Evolutionary conservation across 2,888 invertebrate genomes (phyloP).

Genomic region (Taphrorychus bicolor): DNA sequence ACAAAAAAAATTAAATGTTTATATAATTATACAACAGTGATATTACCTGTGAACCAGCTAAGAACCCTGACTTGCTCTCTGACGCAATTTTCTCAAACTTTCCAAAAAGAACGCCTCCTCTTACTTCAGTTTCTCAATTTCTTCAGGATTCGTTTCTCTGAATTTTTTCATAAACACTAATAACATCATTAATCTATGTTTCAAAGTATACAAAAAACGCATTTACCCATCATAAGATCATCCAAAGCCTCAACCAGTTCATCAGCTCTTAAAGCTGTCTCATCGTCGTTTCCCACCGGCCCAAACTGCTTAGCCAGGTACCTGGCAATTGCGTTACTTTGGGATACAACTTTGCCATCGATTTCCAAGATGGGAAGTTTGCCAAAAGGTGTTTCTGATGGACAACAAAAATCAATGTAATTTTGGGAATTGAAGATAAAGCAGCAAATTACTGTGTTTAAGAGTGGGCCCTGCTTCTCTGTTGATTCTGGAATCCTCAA

Average conservation of each 20-base stretch:
- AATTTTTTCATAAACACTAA: slow-evolving; percentile 1
- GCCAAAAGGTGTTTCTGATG: slow-evolving; percentile 25
- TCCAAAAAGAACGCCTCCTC: slow-evolving; percentile 11
- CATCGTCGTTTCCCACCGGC: slow-evolving; percentile 62
- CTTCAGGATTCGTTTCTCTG: slow-evolving; percentile 1
- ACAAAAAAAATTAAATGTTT: not conserved
- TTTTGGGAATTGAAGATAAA: too few relatives aligned
- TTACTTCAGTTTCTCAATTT: slow-evolving; percentile 1
- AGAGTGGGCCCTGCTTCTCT: slow-evolving; percentile 11
- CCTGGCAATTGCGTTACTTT: slow-evolving; percentile 65
- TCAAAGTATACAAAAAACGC: not conserved
- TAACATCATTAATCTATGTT: not conserved
- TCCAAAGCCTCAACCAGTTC: slow-evolving; percentile 60
- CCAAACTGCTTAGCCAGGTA: slow-evolving; percentile 67
- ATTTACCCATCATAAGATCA: slow-evolving; percentile 11
- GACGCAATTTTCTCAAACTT: slow-evolving; percentile 13
- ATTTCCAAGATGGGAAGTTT: slow-evolving; percentile 65
- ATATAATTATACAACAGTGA: not conserved
- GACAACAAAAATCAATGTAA: too few relatives aligned
- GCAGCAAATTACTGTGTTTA: slow-evolving; percentile 21
- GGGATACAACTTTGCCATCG: slow-evolving; percentile 66
- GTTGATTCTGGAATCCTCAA: slow-evolving; percentile 13
- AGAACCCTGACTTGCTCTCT: slow-evolving; percentile 5
- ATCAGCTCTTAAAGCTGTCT: slow-evolving; percentile 67
- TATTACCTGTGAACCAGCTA: slow-evolving; percentile 23